These are phyloP conservation scores for Salvelinus fontinalis DNA, from an alignment of 2,113 vertebrate species.

Conservation along the genomic window DNA sequence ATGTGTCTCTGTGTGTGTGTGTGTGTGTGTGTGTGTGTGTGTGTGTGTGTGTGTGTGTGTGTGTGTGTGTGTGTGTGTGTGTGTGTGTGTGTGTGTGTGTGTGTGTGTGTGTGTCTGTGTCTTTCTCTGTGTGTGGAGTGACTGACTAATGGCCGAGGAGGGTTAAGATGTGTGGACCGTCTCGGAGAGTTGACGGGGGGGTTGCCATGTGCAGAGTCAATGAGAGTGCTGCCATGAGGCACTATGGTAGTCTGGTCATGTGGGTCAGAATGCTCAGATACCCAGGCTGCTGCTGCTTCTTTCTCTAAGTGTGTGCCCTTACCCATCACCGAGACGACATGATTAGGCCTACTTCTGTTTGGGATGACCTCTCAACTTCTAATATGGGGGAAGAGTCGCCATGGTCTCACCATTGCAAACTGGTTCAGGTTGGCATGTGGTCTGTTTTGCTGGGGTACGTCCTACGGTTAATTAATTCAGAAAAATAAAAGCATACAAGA, in stretches of 20 bases:
- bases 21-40: slow-evolving; percentile 7
- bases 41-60: slow-evolving; percentile 11
- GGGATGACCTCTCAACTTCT: neutral
- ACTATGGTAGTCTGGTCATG: slow-evolving; percentile 5
- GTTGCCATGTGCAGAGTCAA: slow-evolving; percentile 14
- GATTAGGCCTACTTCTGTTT: neutral
- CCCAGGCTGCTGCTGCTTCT: neutral
- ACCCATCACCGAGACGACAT: neutral
- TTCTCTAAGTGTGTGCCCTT: neutral
- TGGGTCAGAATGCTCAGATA: neutral
- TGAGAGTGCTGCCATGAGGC: neutral
- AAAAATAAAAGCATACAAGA: too few relatives aligned
- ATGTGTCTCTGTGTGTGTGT: slow-evolving; percentile 23
- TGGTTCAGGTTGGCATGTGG: too few relatives aligned
- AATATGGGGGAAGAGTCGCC: neutral
- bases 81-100: slow-evolving; percentile 2
- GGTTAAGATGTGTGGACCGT: neutral
- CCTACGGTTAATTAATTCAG: too few relatives aligned
- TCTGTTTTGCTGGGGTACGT: too few relatives aligned
- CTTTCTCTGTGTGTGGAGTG: slow-evolving; percentile 7
- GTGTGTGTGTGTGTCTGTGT: neutral
- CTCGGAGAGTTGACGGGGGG: slow-evolving; percentile 9
- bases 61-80: slow-evolving; percentile 7
- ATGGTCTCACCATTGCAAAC: neutral
- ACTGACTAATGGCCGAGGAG: slow-evolving; percentile 1